Percentiles rank a stretch among this genome's conserved stretches.
These are phyloP conservation scores for Sarotherodon lohbergeri DNA, from an alignment of 2,113 vertebrate genomes.

Conservation along the genomic window DNA sequence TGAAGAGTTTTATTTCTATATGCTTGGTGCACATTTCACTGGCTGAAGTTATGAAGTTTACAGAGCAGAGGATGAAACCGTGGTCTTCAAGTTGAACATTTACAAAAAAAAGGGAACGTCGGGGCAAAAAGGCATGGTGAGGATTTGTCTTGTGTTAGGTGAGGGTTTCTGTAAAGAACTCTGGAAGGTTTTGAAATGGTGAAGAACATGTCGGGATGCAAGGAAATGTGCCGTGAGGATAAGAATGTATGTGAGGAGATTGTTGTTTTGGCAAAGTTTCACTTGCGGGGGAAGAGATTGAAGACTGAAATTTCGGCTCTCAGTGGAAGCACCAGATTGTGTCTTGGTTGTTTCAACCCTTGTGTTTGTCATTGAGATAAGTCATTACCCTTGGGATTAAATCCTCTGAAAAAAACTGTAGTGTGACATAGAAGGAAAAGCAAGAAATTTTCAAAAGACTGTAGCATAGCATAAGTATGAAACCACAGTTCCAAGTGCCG, in stretches of 20 bases:
- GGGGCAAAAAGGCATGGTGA: background rate
- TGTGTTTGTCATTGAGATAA: conserved; percentile 24
- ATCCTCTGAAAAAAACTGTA: background rate
- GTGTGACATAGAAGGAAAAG: background rate
- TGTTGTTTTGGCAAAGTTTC: conserved; percentile 14
- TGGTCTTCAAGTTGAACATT: conserved; percentile 20
- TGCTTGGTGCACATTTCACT: conserved; percentile 64
- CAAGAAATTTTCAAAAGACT: background rate
- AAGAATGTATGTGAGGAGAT: background rate
- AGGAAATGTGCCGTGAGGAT: background rate
- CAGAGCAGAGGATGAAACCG: conserved; percentile 34
- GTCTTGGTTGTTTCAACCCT: conserved; percentile 54
- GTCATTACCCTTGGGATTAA: conserved; percentile 3
- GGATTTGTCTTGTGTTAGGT: background rate
- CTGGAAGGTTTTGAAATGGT: background rate
- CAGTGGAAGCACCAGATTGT: conserved; percentile 57
- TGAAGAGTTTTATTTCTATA: conserved; percentile 63
- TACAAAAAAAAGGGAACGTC: conserved; percentile 4
- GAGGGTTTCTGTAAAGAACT: background rate
- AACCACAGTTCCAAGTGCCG: conserved; percentile 27
- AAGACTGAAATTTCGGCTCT: conserved; percentile 67
- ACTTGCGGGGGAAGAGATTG: conserved; percentile 13
- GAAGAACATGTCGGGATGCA: background rate
- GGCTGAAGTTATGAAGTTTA: conserved; percentile 73
- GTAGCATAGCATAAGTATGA: conserved; percentile 15